Percentiles rank a stretch among this genome's conserved stretches.
Conservation (phyloP, 64 coral and sea anemone genomes). For the Pocillopora damicornis region DNA sequence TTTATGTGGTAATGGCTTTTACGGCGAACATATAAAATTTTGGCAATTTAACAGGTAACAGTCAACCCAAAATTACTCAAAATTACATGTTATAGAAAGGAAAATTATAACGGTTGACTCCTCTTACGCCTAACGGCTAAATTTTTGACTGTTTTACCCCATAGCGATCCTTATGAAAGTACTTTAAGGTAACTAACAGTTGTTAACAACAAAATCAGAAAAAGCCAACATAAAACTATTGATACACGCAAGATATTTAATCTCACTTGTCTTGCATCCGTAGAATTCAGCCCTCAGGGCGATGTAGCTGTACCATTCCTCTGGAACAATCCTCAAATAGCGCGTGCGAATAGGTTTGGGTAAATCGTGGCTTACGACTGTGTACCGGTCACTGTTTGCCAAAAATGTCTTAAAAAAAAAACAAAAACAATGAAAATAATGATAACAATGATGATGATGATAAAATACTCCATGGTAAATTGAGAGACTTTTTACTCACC, state of each 20-base stretch:
- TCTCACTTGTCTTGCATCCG: conserved; percentile 9
- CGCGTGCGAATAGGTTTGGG: not conserved
- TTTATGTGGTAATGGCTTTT: too few relatives aligned
- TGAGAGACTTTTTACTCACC: not conserved
- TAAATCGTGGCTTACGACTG: not conserved
- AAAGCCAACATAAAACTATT: not conserved
- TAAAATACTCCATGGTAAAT: too few relatives aligned
- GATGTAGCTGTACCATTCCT: conserved; percentile 4
- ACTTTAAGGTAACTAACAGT: too few relatives aligned
- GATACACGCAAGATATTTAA: not conserved
- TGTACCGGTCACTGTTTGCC: not conserved
- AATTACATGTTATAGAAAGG: too few relatives aligned
- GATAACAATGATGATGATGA: not conserved
- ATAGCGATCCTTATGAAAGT: too few relatives aligned
- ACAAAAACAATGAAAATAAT: not conserved
- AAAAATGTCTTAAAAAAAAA: not conserved
- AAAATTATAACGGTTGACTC: too few relatives aligned
- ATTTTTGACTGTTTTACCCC: too few relatives aligned
- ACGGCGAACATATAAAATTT: too few relatives aligned
- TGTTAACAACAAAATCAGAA: not conserved
- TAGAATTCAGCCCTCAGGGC: not conserved
- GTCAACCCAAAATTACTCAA: too few relatives aligned
- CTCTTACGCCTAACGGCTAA: too few relatives aligned
- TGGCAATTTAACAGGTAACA: too few relatives aligned
- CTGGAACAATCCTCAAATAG: conserved; percentile 13